Evolutionary conservation across 2,113 vertebrate genomes (phyloP).

Genomic region (Psophia crepitans): DNA sequence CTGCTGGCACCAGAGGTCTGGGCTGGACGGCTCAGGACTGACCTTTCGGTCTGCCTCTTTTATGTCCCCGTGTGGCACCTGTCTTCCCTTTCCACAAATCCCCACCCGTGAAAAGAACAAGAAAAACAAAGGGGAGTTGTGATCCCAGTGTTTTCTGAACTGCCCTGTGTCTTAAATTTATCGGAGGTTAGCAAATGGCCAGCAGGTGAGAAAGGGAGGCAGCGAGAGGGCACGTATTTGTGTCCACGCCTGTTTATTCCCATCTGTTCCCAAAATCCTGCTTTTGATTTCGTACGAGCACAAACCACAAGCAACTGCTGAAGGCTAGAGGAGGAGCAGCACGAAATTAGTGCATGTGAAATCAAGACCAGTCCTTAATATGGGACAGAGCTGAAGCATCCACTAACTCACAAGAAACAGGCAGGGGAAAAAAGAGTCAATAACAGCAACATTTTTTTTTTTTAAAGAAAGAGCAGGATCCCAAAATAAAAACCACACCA

Average conservation of each 20-base stretch:
- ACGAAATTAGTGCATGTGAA: background rate
- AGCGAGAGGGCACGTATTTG: background rate
- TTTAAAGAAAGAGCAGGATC: slow-evolving; percentile 27
- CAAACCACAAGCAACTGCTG: background rate
- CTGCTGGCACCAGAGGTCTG: background rate
- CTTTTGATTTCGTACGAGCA: background rate
- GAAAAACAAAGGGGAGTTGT: background rate
- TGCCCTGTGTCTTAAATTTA: background rate
- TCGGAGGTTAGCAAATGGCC: background rate
- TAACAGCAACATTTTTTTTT: background rate
- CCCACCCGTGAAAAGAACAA: background rate
- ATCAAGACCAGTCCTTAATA: background rate
- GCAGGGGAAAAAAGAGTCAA: background rate
- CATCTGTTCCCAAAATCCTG: slow-evolving; percentile 21
- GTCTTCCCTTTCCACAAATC: background rate
- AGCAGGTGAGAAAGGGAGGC: background rate
- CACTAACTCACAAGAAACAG: background rate
- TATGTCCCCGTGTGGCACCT: accelerated
- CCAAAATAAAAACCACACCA: slow-evolving; percentile 33
- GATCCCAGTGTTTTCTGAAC: background rate
- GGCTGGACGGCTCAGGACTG: accelerated
- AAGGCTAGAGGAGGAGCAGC: background rate
- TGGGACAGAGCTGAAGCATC: background rate
- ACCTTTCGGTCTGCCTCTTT: background rate
- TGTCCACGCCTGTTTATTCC: background rate